These are phyloP conservation scores for Teinopalpus imperialis DNA, from an alignment of 2,888 invertebrate species.

Conservation along the genomic window DNA sequence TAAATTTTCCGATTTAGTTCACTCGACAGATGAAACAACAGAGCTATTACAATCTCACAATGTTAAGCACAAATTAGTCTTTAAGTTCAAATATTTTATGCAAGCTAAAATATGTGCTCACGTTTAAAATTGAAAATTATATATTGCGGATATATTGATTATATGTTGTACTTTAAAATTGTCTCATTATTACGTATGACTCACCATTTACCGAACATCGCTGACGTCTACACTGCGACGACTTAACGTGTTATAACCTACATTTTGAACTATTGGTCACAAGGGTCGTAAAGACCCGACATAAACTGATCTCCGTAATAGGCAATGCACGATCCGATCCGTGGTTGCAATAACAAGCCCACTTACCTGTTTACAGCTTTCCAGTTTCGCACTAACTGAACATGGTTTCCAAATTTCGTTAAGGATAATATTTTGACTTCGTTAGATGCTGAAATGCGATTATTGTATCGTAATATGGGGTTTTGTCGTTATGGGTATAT, in stretches of 20 bases:
- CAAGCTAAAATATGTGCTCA: too few relatives aligned
- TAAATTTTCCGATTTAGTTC: too few relatives aligned
- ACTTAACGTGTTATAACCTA: slow-evolving; percentile 53
- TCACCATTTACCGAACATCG: slow-evolving; percentile 24
- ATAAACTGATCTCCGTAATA: slow-evolving; percentile 58
- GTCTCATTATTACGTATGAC: slow-evolving; percentile 4
- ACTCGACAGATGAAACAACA: too few relatives aligned
- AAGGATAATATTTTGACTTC: slow-evolving; percentile 19
- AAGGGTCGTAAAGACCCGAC: slow-evolving; percentile 52
- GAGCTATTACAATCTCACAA: too few relatives aligned
- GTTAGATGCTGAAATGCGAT: slow-evolving; percentile 1
- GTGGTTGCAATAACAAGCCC: slow-evolving; percentile 53
- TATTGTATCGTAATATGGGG: neutral
- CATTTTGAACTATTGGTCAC: slow-evolving; percentile 51
- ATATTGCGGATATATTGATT: too few relatives aligned
- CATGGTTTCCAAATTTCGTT: slow-evolving; percentile 10
- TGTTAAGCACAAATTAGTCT: too few relatives aligned
- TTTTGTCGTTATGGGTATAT: too few relatives aligned
- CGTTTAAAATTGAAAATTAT: too few relatives aligned
- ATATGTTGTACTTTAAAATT: too few relatives aligned
- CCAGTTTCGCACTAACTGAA: slow-evolving; percentile 44
- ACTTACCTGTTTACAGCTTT: slow-evolving; percentile 53
- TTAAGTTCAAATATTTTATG: too few relatives aligned
- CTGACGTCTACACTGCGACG: slow-evolving; percentile 41
- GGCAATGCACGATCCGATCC: slow-evolving; percentile 65